Evolutionary conservation across 2,888 invertebrate genomes (phyloP).

Genomic region (Acleris literana): DNA sequence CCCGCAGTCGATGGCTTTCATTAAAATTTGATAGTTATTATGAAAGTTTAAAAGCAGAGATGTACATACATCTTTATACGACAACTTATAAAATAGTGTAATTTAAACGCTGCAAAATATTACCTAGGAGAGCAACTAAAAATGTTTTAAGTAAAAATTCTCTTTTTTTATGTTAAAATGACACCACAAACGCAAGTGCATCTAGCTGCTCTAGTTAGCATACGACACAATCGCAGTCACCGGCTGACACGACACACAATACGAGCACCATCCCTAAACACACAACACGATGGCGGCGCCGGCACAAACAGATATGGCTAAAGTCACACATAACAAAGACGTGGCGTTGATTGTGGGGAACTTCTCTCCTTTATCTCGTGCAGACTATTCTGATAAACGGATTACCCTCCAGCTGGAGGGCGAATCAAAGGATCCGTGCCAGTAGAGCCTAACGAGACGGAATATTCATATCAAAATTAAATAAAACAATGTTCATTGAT

Average conservation of each 20-base stretch:
- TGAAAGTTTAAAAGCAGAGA: conserved; percentile 8
- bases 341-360: conserved; percentile 33
- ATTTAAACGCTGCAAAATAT: not conserved
- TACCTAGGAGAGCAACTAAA: not conserved
- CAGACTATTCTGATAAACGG: conserved; percentile 33
- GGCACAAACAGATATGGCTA: conserved; percentile 32
- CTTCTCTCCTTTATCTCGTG: conserved; percentile 34
- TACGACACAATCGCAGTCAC: conserved; percentile 30
- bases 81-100: not conserved
- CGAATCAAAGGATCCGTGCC: conserved; percentile 24
- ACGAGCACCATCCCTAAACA: conserved; percentile 24
- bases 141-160: not conserved
- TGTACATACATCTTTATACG: not conserved
- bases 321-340: conserved; percentile 34
- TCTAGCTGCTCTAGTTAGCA: conserved; percentile 33
- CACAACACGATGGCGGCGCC: conserved; percentile 26
- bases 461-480: conserved; percentile 5
- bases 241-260: conserved; percentile 28
- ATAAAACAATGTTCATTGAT: not conserved
- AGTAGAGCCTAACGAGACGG: conserved; percentile 24
- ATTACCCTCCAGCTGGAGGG: conserved; percentile 29
- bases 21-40: conserved; percentile 64
- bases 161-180: conserved; percentile 8
- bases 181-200: conserved; percentile 24
- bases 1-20: conserved; percentile 67